Evolutionary conservation across 2,113 vertebrate genomes (phyloP).

Genomic region (Cyanistes caeruleus): DNA sequence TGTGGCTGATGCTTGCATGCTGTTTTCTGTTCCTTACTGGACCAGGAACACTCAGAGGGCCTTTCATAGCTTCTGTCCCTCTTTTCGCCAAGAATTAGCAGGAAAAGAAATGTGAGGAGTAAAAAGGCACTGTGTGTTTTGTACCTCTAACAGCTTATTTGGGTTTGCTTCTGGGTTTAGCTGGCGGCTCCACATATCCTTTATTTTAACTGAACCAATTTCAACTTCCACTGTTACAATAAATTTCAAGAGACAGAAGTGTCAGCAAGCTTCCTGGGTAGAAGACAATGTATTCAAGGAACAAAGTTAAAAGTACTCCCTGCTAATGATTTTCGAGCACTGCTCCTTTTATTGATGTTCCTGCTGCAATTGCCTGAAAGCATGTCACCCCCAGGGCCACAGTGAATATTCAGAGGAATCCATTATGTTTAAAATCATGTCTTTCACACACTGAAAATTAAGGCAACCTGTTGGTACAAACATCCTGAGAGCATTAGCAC

Average conservation of each 20-base stretch:
- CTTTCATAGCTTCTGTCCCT: neutral
- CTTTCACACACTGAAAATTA: neutral
- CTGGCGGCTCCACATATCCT: neutral
- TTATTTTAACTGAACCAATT: neutral
- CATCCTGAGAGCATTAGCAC: neutral
- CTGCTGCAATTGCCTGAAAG: neutral
- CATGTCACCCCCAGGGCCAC: neutral
- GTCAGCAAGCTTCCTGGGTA: neutral
- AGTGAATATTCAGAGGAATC: constrained; percentile 3
- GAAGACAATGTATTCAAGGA: neutral
- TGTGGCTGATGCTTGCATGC: neutral
- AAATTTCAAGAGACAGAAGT: neutral
- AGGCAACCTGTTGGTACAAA: constrained; percentile 21
- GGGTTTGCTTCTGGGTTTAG: neutral
- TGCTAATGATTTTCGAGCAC: constrained; percentile 5
- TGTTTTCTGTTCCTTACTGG: neutral
- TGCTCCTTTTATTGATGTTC: neutral
- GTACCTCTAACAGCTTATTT: neutral
- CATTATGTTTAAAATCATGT: neutral
- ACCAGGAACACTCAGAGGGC: neutral
- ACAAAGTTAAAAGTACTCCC: neutral
- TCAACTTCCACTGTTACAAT: neutral
- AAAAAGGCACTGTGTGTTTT: neutral
- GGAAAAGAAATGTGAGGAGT: neutral
- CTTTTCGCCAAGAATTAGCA: neutral